Evolutionary conservation across 2,888 invertebrate genomes (phyloP).

Genomic region (Drosophila parthenogenetica): DNA sequence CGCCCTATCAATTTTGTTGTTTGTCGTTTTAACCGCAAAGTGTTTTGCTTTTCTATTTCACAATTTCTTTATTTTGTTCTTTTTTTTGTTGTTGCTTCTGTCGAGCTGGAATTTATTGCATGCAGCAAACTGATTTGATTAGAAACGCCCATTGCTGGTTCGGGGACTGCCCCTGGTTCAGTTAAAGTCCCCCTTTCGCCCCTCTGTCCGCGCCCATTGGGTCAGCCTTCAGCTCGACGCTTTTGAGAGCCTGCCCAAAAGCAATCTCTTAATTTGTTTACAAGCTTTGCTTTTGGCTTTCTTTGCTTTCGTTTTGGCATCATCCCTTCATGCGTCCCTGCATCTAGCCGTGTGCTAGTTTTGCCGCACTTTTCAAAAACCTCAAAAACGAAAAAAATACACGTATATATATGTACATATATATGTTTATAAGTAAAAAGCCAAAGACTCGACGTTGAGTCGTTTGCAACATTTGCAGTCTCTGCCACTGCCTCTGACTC

Average conservation of each 20-base stretch:
- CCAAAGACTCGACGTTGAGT: conserved; percentile 52
- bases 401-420: too few relatives aligned
- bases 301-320: conserved; percentile 43
- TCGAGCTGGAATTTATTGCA: conserved; percentile 67
- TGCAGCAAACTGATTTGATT: conserved; percentile 79
- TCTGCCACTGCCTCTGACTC: conserved; percentile 16
- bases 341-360: conserved; percentile 50
- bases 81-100: background rate
- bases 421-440: conserved; percentile 55
- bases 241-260: conserved; percentile 74
- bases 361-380: conserved; percentile 67
- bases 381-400: conserved; percentile 59
- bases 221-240: conserved; percentile 71
- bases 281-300: conserved; percentile 76
- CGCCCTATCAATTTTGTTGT: conserved; percentile 60
- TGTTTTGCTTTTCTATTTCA: conserved; percentile 30
- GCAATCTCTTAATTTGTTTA: conserved; percentile 79
- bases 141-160: conserved; percentile 72
- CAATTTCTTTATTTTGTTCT: too few relatives aligned
- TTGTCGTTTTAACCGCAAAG: conserved; percentile 58
- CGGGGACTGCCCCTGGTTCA: background rate
- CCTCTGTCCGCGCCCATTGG: conserved; percentile 63
- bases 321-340: conserved; percentile 11
- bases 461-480: conserved; percentile 63
- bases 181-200: background rate